Base-by-base conservation (phyloP, 2,888 invertebrate genomes). In the Xanthorhoe spadicearia region DNA sequence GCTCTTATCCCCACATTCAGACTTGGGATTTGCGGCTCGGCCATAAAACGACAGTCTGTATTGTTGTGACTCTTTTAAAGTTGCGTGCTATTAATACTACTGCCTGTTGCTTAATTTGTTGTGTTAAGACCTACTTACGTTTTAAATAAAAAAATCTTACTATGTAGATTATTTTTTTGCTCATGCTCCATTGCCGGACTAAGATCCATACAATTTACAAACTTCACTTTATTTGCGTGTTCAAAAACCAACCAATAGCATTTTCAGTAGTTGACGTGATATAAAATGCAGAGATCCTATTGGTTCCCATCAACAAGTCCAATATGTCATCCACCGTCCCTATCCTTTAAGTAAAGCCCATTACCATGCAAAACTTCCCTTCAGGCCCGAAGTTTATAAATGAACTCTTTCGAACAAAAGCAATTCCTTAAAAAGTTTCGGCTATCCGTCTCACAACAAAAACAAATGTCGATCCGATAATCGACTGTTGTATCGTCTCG, bases 1-100 rank as follows among this genome's bases (percentile, higher is more conserved):
- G 89, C 88, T 88, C 87, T 88, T 87, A 88, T 86, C 87, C 86
- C 80, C 79, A 83, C 84, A 83, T 83, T 82, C 80, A 74, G 83
- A 74, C 78, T 64, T 76, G 79, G 86, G 87, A 88, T 89, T 89
- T 89, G 88, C 81, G 86, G 84, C 81, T 77, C 77, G 85, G 78
- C 80, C 76, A 80, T 85, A 82, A 82, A 81, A 75, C 79, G 76
- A 79, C 75, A 80, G 74, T 79, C 77, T 77, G 79, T 70, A 69
- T 71, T 73, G 71, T 71, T 71, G 66, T 58, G 60, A 67, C 71
- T 66, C 68, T 61, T 65, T 52, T 61, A 55, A 68, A 51, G 66
- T 23, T 51, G 53, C 57, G 64, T 68, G 64, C 49, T 61, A 53
- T 50, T 15, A 28, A 23, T 56, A 43, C 38, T 61, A 58, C 43